These are phyloP conservation scores for Drosophila azteca DNA, from an alignment of 1,140 invertebrate species.

Conservation along the genomic window DNA sequence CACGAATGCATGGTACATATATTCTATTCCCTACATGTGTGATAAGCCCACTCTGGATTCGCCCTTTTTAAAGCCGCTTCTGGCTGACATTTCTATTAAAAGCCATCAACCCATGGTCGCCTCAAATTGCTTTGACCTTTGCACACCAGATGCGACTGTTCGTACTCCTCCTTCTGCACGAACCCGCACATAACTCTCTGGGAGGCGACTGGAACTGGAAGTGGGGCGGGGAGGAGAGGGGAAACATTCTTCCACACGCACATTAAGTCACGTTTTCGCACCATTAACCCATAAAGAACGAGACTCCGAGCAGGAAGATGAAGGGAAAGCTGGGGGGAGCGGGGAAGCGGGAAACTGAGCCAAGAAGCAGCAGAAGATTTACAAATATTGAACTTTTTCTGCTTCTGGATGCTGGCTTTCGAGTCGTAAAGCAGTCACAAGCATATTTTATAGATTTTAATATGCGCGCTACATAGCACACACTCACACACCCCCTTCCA, in stretches of 20 bases:
- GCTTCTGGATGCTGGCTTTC: conserved; percentile 53
- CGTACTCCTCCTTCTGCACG: conserved; percentile 22
- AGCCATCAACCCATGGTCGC: conserved; percentile 59
- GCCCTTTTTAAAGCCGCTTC: conserved; percentile 3
- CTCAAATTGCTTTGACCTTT: conserved; percentile 83
- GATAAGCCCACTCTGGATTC: not conserved
- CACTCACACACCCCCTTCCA: not conserved
- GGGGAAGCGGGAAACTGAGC: conserved; percentile 12
- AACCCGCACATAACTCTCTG: conserved; percentile 64
- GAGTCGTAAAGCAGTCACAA: conserved; percentile 79
- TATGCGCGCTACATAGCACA: conserved; percentile 73
- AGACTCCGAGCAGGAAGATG: conserved; percentile 10
- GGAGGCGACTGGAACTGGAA: conserved; percentile 26
- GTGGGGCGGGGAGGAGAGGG: conserved; percentile 13
- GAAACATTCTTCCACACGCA: conserved; percentile 74
- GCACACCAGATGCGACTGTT: conserved; percentile 68
- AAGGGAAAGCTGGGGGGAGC: conserved; percentile 12
- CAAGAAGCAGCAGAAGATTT: conserved; percentile 59
- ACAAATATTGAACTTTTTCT: conserved; percentile 81
- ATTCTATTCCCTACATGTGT: not conserved
- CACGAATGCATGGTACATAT: no score
- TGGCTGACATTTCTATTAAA: conserved; percentile 81
- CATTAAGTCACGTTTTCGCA: conserved; percentile 84
- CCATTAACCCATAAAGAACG: conserved; percentile 83
- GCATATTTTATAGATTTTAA: conserved; percentile 83